Evolutionary conservation across 2,113 vertebrate species (phyloP).

Genomic region (Capra hircus): DNA sequence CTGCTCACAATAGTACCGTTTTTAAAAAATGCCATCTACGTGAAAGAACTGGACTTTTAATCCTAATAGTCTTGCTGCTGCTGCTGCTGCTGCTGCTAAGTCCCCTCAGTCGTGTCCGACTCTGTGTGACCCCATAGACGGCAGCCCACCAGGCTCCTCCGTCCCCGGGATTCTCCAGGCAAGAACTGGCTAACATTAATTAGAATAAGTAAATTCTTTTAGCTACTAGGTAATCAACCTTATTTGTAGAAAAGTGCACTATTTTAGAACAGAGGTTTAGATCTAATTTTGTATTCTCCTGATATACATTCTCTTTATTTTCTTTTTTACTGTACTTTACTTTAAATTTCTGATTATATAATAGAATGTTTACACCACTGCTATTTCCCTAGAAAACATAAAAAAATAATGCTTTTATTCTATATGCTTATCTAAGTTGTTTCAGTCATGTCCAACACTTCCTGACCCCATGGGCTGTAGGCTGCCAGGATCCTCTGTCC

Average conservation of each 20-base stretch:
- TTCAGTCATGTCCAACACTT: background rate
- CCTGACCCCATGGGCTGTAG: background rate
- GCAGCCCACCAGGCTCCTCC: no score
- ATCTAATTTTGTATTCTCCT: background rate
- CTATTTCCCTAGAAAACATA: background rate
- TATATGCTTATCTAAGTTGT: background rate
- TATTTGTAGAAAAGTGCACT: background rate
- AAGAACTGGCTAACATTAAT: background rate
- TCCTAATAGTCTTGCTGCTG: background rate
- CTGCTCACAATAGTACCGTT: background rate
- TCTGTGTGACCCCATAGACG: no score
- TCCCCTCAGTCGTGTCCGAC: no score
- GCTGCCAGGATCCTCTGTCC: background rate
- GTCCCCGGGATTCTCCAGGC: no score
- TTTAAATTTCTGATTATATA: background rate
- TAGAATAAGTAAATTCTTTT: background rate
- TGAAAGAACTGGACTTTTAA: background rate
- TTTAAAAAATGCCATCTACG: background rate
- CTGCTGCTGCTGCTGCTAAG: no score
- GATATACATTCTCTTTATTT: background rate
- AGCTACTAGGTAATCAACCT: background rate
- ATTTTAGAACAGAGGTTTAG: background rate
- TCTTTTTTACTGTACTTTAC: background rate
- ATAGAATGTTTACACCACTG: background rate
- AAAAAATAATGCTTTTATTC: background rate